Percentiles rank a stretch among this genome's conserved stretches.
Conservation (phyloP, 2,797 vertebrate species). For the Labeo calbasu region DNA sequence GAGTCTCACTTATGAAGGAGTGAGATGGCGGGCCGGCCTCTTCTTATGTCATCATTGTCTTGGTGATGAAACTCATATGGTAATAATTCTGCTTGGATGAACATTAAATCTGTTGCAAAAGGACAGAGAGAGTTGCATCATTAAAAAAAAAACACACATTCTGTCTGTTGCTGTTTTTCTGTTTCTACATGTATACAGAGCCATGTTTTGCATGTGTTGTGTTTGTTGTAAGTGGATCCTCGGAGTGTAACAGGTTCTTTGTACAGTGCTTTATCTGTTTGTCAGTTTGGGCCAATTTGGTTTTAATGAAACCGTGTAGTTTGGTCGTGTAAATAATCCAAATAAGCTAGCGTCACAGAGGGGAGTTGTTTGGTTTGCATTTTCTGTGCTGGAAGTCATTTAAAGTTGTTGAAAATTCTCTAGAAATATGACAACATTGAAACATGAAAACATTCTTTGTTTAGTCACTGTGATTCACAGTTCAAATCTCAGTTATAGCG, state of each 20-base stretch:
- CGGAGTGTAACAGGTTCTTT: neutral
- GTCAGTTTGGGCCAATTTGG: neutral
- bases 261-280: neutral
- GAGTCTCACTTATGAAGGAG: conserved; percentile 21
- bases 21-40: conserved; percentile 12
- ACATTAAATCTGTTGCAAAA: conserved; percentile 52
- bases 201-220: conserved; percentile 28
- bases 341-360: neutral
- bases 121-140: conserved; percentile 56
- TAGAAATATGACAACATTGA: neutral
- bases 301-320: neutral
- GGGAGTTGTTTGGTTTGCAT: neutral
- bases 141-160: neutral
- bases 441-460: conserved; percentile 3
- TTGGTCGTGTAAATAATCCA: neutral
- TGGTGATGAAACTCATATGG: conserved; percentile 41
- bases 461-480: neutral
- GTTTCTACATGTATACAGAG: neutral
- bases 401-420: neutral
- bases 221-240: conserved; percentile 12
- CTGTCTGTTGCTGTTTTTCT: conserved; percentile 26
- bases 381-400: neutral
- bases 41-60: conserved; percentile 45
- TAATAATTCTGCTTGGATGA: conserved; percentile 44
- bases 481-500: neutral